phyloP scores from a whole-genome alignment of 53 echinoderm and acorn worm genomes.

The Glandiceps talaboti region DNA sequence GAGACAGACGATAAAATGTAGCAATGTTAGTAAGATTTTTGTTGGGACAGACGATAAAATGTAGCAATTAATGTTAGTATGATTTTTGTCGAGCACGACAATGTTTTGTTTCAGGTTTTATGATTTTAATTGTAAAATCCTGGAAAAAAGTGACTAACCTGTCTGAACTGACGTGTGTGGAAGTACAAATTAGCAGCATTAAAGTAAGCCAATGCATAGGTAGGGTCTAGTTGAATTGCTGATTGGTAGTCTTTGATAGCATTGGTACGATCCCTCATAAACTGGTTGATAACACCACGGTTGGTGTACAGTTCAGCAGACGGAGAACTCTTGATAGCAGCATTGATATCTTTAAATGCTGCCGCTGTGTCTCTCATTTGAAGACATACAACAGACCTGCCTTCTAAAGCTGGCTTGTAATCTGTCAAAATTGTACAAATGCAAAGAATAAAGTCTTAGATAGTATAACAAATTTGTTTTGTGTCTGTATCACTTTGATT shows the following conservation, averaged over 20 bases:
- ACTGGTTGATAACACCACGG: conserved; percentile 90
- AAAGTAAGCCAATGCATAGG: conserved; percentile 81
- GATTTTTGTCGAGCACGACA: too few relatives aligned
- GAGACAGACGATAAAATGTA: too few relatives aligned
- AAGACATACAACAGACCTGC: conserved; percentile 77
- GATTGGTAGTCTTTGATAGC: conserved; percentile 85
- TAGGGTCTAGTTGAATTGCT: conserved; percentile 69
- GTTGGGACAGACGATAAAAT: too few relatives aligned
- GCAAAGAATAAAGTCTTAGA: too few relatives aligned
- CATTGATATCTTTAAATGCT: conserved; percentile 83
- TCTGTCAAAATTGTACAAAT: too few relatives aligned
- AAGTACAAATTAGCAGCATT: conserved; percentile 96
- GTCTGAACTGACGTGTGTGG: conserved; percentile 89
- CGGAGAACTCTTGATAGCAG: conserved; percentile 51
- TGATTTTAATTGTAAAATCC: too few relatives aligned
- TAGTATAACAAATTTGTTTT: too few relatives aligned
- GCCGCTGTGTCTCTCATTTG: conserved; percentile 94
- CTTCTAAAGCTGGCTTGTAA: conserved; percentile 84
- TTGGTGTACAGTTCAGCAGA: conserved; percentile 88
- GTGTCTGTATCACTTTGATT: too few relatives aligned
- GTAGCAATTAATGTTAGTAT: too few relatives aligned
- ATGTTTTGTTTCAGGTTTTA: too few relatives aligned
- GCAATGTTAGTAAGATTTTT: too few relatives aligned
- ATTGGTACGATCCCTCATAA: conserved; percentile 59
- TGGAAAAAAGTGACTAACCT: conserved; percentile 38